Evolutionary conservation across 1,140 invertebrate species (phyloP), one percentile per base, ranked within the genome.

Genomic region (Drosophila paulistorum): DNA sequence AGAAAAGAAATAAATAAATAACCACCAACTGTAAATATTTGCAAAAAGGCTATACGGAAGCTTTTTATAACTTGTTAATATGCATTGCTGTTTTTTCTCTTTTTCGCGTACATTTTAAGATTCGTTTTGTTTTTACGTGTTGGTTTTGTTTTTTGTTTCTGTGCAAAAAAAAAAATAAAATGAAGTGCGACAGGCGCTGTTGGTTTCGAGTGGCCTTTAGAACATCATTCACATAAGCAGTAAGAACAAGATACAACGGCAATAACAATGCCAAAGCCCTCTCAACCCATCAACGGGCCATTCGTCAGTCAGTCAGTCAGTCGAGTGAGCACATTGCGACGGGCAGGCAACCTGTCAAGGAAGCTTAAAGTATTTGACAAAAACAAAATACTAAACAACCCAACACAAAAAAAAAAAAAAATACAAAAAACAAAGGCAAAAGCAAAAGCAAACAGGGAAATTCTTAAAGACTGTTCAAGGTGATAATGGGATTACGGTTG

Each of bases 41-140:
- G 79, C 83, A 57, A 76, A 83, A 83, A 79, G 84, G 83, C 84
- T 89, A 89, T 89, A 84, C 76, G 84, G 84, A 87, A 89, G 83
- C 83, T 83, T 80, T 82, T 86, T 73, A 68, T 74, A 74, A 65
- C 74, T 51, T 57, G 59, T 83, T 77, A 68, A 79, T 70, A 72
- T 71, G 69, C 68, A 66, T 51, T 69, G 66, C 54, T 65, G 59
- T 65, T 33, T 69, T 67, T 37, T 64, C 5, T 58, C 37, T 23
- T 11, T 23, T 7, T 9, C 20, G 13, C 23, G 11, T 42, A 45
- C 7, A 14, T 73, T 73, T 58, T 64, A 71, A 86, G 74, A 77
- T 48, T 51, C 45, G 45, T 39, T 39, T 39, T 39, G 37, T 39
- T 39, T 39, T 39, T 39, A 39, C 37, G 37, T 39, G 37, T 39